A percentile compares a stretch with the other conserved stretches of the same genome.
These are phyloP conservation scores for Hipparchia sbordonii DNA, from an alignment of 2,888 invertebrate genomes.

Conservation along the genomic window DNA sequence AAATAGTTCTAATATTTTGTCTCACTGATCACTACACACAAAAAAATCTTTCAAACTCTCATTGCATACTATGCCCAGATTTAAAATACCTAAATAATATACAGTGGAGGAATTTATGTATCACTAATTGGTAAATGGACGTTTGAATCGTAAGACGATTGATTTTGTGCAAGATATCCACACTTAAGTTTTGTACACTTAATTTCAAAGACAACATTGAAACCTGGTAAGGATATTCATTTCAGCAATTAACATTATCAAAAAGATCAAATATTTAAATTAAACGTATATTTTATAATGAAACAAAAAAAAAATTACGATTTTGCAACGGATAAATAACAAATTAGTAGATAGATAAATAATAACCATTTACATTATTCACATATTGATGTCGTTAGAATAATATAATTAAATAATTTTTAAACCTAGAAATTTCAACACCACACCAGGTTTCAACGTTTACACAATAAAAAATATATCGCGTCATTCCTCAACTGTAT, in stretches of 20 bases:
- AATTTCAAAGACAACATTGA: conserved; percentile 31
- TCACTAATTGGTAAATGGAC: conserved; percentile 74
- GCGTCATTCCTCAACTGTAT: conserved; percentile 68
- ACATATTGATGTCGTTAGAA: background rate
- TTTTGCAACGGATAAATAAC: background rate
- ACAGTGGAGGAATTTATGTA: conserved; percentile 74
- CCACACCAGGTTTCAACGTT: conserved; percentile 38
- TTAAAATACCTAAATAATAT: conserved; percentile 68
- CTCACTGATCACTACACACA: conserved; percentile 37
- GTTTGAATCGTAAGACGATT: conserved; percentile 55
- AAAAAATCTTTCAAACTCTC: conserved; percentile 40
- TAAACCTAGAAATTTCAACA: background rate
- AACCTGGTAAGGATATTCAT: conserved; percentile 26
- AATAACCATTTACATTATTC: background rate
- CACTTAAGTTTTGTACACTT: conserved; percentile 22
- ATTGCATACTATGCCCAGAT: conserved; percentile 60
- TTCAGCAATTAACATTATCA: background rate
- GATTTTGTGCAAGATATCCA: conserved; percentile 34
- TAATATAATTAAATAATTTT: background rate
- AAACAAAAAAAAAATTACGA: background rate
- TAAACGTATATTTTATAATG: background rate
- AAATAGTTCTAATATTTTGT: conserved; percentile 15
- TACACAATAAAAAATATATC: conserved; percentile 31
- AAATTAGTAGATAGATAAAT: background rate
- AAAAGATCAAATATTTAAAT: background rate